These are phyloP conservation scores for Aporophyla nigra DNA, from an alignment of 2,888 invertebrate genomes.

Conservation along the genomic window DNA sequence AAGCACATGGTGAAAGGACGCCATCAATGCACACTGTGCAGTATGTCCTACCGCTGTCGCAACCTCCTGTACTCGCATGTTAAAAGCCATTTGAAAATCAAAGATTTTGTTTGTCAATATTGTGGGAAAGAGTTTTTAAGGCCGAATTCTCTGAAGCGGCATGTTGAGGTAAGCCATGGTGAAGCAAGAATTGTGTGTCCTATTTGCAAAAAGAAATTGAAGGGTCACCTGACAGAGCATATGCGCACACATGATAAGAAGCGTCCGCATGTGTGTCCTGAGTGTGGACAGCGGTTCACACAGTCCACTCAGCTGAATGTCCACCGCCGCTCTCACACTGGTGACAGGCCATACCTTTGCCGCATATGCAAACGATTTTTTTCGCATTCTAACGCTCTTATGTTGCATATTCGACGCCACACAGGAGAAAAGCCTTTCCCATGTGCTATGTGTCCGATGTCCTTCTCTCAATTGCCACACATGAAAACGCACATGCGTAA, in stretches of 20 bases:
- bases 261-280: constrained; percentile 94
- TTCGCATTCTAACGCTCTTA: constrained; percentile 96
- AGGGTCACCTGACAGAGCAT: constrained; percentile 95
- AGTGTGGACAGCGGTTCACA: constrained; percentile 95
- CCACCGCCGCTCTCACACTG: constrained; percentile 96
- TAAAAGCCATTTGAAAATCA: constrained; percentile 93
- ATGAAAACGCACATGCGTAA: constrained; percentile 97
- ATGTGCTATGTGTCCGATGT: constrained; percentile 93
- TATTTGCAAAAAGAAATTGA: constrained; percentile 95
- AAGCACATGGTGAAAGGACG: constrained; percentile 94
- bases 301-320: constrained; percentile 96
- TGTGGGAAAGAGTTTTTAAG: constrained; percentile 95
- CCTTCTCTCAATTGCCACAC: constrained; percentile 96
- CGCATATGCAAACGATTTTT: constrained; percentile 95
- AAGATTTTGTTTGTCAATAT: constrained; percentile 94
- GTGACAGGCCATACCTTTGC: constrained; percentile 95
- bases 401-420: constrained; percentile 95
- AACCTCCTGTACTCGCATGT: constrained; percentile 92
- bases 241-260: constrained; percentile 95
- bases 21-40: constrained; percentile 93
- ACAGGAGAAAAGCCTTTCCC: constrained; percentile 96
- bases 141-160: constrained; percentile 94
- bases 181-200: constrained; percentile 95
- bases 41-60: constrained; percentile 93
- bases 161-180: constrained; percentile 94